phyloP scores from a whole-genome alignment of 1,140 invertebrate species.

The Lepeophtheirus salmonis region DNA sequence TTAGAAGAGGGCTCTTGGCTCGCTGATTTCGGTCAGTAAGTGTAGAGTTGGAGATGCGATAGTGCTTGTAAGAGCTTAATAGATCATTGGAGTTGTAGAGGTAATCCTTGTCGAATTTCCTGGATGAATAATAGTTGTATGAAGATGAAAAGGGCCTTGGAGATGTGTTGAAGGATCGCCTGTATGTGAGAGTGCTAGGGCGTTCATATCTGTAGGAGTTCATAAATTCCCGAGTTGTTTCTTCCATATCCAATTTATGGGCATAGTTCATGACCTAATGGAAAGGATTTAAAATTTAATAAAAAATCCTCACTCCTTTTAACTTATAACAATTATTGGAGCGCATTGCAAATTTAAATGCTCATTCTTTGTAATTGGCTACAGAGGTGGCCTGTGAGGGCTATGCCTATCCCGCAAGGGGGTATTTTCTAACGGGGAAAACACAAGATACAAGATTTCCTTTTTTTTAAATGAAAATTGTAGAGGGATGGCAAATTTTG shows the following conservation, averaged over 20 bases:
- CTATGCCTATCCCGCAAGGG: no score
- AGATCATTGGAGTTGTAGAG: conserved; percentile 9
- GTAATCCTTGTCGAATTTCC: conserved; percentile 9
- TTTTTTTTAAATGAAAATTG: no score
- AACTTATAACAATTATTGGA: no score
- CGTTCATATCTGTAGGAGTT: neutral
- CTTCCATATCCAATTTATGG: conserved; percentile 1
- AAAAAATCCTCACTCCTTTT: no score
- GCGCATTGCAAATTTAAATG: no score
- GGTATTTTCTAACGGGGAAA: no score
- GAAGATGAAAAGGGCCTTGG: neutral
- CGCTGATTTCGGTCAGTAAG: conserved; percentile 10
- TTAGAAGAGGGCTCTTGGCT: conserved; percentile 7
- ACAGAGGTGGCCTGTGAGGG: no score
- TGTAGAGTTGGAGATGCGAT: conserved; percentile 8
- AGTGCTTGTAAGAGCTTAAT: conserved; percentile 9
- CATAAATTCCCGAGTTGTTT: conserved; percentile 7
- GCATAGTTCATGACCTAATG: conserved; percentile 14
- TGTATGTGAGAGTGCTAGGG: neutral
- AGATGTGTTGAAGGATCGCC: neutral
- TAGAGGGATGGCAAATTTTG: no score
- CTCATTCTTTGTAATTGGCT: no score
- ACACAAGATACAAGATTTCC: no score
- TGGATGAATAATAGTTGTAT: neutral
- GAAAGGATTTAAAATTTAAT: neutral